Evolutionary conservation across 92 coral and sea anemone genomes (phyloP).

Genomic region (Phymanthus crucifer): DNA sequence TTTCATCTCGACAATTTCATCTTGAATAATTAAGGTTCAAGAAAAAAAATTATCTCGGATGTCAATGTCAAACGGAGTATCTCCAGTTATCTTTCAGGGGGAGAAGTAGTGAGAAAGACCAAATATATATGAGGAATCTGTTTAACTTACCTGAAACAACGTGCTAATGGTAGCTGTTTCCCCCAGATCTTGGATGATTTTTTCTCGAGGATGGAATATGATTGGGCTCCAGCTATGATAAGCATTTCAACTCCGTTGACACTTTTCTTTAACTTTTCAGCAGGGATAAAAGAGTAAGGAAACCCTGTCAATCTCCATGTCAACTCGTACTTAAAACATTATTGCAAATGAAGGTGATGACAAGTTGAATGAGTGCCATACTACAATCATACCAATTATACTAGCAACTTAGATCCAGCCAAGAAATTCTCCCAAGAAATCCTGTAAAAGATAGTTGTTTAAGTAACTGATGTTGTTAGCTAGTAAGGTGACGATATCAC

Average conservation of each 20-base stretch:
- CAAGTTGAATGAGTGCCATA: neutral
- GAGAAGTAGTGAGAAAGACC: too few species aligned
- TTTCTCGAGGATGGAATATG: neutral
- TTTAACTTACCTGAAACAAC: too few species aligned
- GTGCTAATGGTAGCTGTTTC: neutral
- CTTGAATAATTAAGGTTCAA: neutral
- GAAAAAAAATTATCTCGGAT: neutral
- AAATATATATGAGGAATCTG: too few species aligned
- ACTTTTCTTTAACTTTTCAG: slow-evolving; percentile 6
- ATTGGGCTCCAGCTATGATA: neutral
- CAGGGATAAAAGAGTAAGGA: neutral
- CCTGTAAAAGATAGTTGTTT: neutral
- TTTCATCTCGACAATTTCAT: neutral
- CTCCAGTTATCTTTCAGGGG: too few species aligned
- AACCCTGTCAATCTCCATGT: neutral
- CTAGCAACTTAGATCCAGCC: neutral
- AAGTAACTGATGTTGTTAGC: neutral
- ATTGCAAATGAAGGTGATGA: neutral
- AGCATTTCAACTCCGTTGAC: neutral
- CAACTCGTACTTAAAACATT: neutral
- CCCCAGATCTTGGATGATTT: neutral
- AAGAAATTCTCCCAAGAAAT: neutral
- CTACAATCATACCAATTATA: neutral
- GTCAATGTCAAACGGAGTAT: too few species aligned
- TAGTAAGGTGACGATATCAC: neutral